These are phyloP conservation scores for Penelope pileata DNA, from an alignment of 2,113 vertebrate species.

Conservation along the genomic window DNA sequence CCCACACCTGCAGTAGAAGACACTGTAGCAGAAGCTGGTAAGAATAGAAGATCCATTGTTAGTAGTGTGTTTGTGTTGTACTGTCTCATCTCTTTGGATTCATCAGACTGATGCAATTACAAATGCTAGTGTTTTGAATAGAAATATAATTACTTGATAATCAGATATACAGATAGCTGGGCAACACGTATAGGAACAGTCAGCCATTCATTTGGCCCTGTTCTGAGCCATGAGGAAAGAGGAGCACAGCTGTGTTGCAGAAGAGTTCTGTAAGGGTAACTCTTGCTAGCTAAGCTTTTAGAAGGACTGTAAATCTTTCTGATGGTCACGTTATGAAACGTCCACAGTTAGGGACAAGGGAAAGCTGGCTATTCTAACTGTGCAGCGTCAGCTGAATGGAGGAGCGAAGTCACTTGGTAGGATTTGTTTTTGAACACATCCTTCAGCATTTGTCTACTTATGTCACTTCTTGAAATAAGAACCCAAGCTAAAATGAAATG, in stretches of 20 bases:
- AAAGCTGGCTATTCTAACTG: background rate
- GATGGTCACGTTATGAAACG: background rate
- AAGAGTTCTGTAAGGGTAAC: background rate
- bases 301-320: background rate
- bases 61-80: background rate
- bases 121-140: background rate
- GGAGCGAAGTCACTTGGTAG: background rate
- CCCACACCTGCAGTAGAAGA: conserved; percentile 78
- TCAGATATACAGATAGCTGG: too few relatives aligned
- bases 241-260: background rate
- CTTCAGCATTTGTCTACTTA: background rate
- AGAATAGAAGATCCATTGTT: background rate
- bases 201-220: background rate
- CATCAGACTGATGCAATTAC: background rate
- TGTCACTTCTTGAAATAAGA: background rate
- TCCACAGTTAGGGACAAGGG: background rate
- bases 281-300: background rate
- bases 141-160: background rate
- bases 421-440: background rate
- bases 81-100: background rate
- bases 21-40: conserved; percentile 88
- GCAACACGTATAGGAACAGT: background rate
- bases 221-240: background rate
- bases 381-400: background rate
- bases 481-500: background rate